Evolutionary conservation across 2,797 vertebrate genomes (phyloP).

Genomic region (Thaleichthys pacificus): DNA sequence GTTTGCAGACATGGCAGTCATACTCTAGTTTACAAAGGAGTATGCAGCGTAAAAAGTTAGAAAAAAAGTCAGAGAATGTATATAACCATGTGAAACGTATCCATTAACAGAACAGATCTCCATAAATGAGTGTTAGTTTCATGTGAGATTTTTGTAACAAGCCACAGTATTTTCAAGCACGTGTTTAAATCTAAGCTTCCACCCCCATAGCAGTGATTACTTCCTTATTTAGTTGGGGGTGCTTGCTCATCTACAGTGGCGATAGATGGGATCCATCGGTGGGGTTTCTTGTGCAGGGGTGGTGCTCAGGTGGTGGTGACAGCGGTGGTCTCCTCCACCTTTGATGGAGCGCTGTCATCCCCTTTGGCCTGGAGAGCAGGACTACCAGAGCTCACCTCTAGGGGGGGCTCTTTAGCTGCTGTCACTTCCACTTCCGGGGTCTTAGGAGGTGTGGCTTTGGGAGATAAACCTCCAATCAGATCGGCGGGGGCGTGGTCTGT

Average conservation of each 20-base stretch:
- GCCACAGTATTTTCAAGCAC: constrained; percentile 59
- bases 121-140: constrained; percentile 46
- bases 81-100: constrained; percentile 38
- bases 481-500: constrained; percentile 49
- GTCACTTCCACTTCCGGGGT: constrained; percentile 67
- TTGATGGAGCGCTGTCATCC: constrained; percentile 44
- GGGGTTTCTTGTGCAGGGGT: constrained; percentile 45
- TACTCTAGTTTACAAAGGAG: constrained; percentile 44
- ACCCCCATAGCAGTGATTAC: constrained; percentile 57
- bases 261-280: constrained; percentile 49
- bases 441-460: constrained; percentile 64
- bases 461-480: constrained; percentile 42
- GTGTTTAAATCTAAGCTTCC: constrained; percentile 51
- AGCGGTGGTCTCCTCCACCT: constrained; percentile 57
- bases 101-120: constrained; percentile 44
- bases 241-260: constrained; percentile 69
- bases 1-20: constrained; percentile 65
- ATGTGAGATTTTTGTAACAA: constrained; percentile 44
- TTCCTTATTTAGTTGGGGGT: constrained; percentile 60
- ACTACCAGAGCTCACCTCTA: constrained; percentile 60
- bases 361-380: constrained; percentile 45
- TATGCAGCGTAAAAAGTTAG: constrained; percentile 23
- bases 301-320: constrained; percentile 56
- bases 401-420: constrained; percentile 33
- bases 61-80: constrained; percentile 35